Evolutionary conservation across 2,888 invertebrate genomes (phyloP).

Genomic region (Caenorhabditis zanzibari): DNA sequence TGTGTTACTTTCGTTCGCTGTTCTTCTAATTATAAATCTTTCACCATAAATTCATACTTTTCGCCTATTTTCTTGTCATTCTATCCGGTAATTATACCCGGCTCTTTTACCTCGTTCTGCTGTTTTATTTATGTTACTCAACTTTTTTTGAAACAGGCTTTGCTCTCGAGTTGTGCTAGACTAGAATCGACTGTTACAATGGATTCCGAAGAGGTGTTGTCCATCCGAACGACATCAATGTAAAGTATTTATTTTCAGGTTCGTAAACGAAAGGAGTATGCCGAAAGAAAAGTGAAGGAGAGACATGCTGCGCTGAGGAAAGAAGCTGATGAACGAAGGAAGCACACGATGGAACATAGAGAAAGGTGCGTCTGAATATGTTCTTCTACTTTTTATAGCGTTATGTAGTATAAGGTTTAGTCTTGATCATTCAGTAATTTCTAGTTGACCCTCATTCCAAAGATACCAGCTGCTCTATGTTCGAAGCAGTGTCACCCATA

Average conservation of each 20-base stretch:
- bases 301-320: constrained; percentile 66
- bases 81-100: constrained; percentile 33
- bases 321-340: constrained; percentile 65
- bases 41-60: constrained; percentile 5
- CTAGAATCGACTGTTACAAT: constrained; percentile 41
- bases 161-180: constrained; percentile 51
- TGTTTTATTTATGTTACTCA: constrained; percentile 4
- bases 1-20: constrained; percentile 32
- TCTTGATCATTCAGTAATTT: neutral
- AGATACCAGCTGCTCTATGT: neutral
- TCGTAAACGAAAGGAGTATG: constrained; percentile 72
- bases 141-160: constrained; percentile 32
- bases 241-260: constrained; percentile 53
- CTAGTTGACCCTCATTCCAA: neutral
- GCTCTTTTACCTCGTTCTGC: neutral
- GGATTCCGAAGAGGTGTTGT: constrained; percentile 60
- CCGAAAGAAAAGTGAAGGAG: constrained; percentile 70
- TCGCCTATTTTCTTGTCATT: constrained; percentile 11
- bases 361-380: constrained; percentile 59
- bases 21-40: constrained; percentile 51
- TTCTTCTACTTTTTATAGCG: too few relatives aligned
- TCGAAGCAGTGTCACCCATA: constrained; percentile 4
- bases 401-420: too few relatives aligned
- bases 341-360: constrained; percentile 50
- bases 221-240: neutral